phyloP scores from a whole-genome alignment of 2,888 invertebrate genomes.

The Pristionchus exspectatus region DNA sequence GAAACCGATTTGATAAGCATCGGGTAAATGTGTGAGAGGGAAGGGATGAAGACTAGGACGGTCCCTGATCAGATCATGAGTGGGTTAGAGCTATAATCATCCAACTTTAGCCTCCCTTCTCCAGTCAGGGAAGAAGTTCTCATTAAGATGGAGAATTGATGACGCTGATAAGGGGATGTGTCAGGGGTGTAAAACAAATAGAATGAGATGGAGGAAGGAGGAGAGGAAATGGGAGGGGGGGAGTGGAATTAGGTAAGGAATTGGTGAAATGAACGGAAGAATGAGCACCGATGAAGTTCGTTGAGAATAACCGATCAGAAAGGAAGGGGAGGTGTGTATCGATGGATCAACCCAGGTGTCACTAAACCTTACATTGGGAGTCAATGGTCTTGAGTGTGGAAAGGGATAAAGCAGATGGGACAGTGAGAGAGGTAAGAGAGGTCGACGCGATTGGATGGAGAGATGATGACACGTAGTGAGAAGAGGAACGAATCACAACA shows the following conservation, averaged over 20 bases:
- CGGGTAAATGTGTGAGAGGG: neutral
- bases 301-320: conserved; percentile 9
- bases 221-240: neutral
- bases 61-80: conserved; percentile 34
- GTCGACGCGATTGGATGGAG: neutral
- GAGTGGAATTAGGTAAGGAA: conserved; percentile 26
- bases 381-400: neutral
- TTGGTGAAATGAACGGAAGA: neutral
- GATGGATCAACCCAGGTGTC: neutral
- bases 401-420: conserved; percentile 41
- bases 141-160: conserved; percentile 50
- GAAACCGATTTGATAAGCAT: neutral
- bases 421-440: conserved; percentile 1
- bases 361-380: conserved; percentile 13
- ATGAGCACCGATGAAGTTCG: conserved; percentile 26
- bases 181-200: conserved; percentile 55
- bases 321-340: neutral
- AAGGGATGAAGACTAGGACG: neutral
- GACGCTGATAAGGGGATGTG: conserved; percentile 51
- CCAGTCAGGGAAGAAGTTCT: conserved; percentile 16
- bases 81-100: conserved; percentile 35
- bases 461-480: conserved; percentile 47
- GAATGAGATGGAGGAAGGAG: neutral
- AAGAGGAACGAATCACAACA: conserved; percentile 18
- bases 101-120: conserved; percentile 52